These are phyloP conservation scores for Thomomys bottae DNA, from an alignment of 2,113 vertebrate species.

Conservation along the genomic window DNA sequence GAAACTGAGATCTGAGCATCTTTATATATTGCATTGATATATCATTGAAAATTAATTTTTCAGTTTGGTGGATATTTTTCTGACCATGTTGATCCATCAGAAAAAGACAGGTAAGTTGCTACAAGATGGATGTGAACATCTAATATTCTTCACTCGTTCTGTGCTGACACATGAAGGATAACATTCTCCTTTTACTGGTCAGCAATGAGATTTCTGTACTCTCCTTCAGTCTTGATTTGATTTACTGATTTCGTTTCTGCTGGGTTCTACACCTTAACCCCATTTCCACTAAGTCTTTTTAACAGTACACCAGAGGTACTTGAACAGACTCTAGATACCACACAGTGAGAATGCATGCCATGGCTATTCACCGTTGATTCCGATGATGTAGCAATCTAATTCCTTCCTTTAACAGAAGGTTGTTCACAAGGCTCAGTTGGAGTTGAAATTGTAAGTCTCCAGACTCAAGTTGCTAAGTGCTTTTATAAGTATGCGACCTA, in stretches of 20 bases:
- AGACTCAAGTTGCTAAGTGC: too few relatives aligned
- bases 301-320: background rate
- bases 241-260: background rate
- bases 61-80: too few relatives aligned
- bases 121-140: background rate
- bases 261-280: background rate
- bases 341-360: too few relatives aligned
- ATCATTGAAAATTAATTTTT: too few relatives aligned
- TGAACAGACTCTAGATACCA: accelerated
- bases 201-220: background rate
- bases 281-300: background rate
- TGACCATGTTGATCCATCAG: too few relatives aligned
- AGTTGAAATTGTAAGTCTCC: background rate
- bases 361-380: background rate
- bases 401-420: background rate
- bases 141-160: background rate
- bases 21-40: background rate
- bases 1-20: background rate
- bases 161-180: background rate
- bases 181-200: background rate
- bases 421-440: background rate
- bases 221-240: background rate
- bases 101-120: background rate
- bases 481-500: background rate
- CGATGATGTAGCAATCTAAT: background rate